These are phyloP conservation scores for Notospermus geniculatus DNA, from an alignment of 1,140 invertebrate genomes.

Conservation along the genomic window DNA sequence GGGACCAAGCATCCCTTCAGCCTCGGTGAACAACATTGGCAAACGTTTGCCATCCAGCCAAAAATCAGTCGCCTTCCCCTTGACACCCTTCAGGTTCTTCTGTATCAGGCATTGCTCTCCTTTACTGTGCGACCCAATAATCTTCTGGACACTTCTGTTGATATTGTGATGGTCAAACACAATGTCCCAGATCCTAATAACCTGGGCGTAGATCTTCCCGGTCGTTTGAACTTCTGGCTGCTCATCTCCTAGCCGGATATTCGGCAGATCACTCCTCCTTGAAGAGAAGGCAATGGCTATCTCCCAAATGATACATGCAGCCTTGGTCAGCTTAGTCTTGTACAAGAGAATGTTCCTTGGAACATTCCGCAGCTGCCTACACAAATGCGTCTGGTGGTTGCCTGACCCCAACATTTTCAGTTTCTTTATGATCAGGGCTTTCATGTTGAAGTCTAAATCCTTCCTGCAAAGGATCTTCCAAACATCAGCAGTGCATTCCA, in stretches of 20 bases:
- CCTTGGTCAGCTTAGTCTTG: constrained; percentile 39
- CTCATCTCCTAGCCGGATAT: constrained; percentile 24
- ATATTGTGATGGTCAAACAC: constrained; percentile 39
- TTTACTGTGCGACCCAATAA: constrained; percentile 38
- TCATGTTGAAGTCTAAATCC: constrained; percentile 29
- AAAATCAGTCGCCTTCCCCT: constrained; percentile 10
- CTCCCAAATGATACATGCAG: constrained; percentile 41
- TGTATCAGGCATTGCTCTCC: constrained; percentile 41
- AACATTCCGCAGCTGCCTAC: constrained; percentile 26
- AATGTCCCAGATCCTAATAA: constrained; percentile 49
- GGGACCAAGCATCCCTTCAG: constrained; percentile 13
- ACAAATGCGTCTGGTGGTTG: constrained; percentile 34
- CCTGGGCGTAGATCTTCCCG: constrained; percentile 44
- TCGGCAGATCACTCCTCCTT: constrained; percentile 34
- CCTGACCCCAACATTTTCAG: constrained; percentile 41
- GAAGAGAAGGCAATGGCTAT: constrained; percentile 46
- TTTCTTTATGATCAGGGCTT: constrained; percentile 31
- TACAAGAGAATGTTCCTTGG: constrained; percentile 36
- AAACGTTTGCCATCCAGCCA: constrained; percentile 23
- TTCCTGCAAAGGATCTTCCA: constrained; percentile 39
- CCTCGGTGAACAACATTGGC: constrained; percentile 35
- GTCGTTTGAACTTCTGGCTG: constrained; percentile 21
- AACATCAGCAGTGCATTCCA: constrained; percentile 47
- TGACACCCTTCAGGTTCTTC: constrained; percentile 36
- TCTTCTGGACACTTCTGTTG: constrained; percentile 28